phyloP scores from a whole-genome alignment of 53 echinoderm and acorn worm species.

The Actinopyga echinites region DNA sequence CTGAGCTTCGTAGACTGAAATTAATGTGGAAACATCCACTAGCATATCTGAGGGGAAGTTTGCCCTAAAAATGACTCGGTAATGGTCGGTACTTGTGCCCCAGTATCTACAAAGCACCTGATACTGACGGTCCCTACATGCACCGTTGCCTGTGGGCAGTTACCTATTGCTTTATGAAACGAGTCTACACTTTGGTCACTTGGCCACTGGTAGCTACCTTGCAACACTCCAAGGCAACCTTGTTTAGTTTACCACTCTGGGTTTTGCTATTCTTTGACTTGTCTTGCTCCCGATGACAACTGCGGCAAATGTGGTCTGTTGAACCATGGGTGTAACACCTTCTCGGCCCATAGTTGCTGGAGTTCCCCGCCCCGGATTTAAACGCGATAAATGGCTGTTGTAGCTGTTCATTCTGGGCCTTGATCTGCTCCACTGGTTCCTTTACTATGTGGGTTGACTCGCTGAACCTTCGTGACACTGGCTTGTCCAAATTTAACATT shows the following conservation, averaged over 20 bases:
- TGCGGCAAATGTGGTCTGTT: background rate
- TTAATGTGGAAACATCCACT: background rate
- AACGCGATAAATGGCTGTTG: background rate
- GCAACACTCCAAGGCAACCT: conserved; percentile 51
- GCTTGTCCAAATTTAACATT: too few relatives aligned
- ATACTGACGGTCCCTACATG: background rate
- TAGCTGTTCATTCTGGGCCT: background rate
- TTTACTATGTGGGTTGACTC: background rate
- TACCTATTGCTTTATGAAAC: conserved; percentile 9
- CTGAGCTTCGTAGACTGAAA: background rate
- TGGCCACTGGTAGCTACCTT: conserved; percentile 33
- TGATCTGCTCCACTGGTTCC: background rate
- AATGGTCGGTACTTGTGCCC: background rate
- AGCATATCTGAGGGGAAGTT: background rate
- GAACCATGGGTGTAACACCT: background rate
- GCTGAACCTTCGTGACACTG: background rate
- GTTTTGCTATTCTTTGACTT: too few relatives aligned
- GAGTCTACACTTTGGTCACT: conserved; percentile 11
- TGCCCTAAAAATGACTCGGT: background rate
- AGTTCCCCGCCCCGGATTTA: background rate
- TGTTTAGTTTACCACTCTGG: conserved; percentile 49
- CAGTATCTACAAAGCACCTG: conserved; percentile 6
- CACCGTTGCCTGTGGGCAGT: conserved; percentile 17
- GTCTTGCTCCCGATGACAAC: background rate
- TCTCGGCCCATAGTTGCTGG: background rate